Evolutionary conservation across 2,888 invertebrate species (phyloP).

Genomic region (Orchesella flavescens): DNA sequence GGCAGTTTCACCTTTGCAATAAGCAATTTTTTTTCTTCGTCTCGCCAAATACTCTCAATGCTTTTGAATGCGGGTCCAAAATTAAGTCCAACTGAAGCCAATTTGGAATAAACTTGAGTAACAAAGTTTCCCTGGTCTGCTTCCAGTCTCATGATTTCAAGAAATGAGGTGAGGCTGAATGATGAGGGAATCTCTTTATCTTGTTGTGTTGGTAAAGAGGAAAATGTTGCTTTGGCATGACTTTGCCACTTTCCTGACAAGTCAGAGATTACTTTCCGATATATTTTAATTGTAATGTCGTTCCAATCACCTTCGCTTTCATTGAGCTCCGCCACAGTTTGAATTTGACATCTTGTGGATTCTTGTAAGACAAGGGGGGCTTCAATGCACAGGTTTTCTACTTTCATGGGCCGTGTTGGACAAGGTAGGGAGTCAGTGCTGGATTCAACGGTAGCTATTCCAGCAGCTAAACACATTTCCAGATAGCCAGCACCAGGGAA

Average conservation of each 20-base stretch:
- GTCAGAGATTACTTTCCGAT: not conserved
- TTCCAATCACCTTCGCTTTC: not conserved
- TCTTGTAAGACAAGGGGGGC: conserved; percentile 41
- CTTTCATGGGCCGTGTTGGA: not conserved
- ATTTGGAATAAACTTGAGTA: conserved; percentile 39
- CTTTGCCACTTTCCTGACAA: conserved; percentile 26
- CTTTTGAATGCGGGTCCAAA: conserved; percentile 51
- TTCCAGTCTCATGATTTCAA: no score
- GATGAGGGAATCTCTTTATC: not conserved
- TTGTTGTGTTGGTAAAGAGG: not conserved
- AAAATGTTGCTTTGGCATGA: conserved; percentile 10
- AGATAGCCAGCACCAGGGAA: conserved; percentile 62
- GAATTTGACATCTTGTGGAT: conserved; percentile 29
- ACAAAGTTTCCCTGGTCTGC: not conserved
- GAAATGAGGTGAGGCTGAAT: not conserved
- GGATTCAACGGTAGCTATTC: conserved; percentile 40
- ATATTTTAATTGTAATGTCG: not conserved
- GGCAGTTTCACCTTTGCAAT: not conserved
- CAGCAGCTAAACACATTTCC: conserved; percentile 64
- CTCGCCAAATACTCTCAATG: conserved; percentile 22
- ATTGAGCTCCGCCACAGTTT: conserved; percentile 14
- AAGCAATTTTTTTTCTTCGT: not conserved
- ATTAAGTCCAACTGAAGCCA: conserved; percentile 38
- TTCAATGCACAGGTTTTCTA: not conserved
- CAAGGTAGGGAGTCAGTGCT: conserved; percentile 2